Evolutionary conservation across 2,797 vertebrate species (phyloP).

Genomic region (Cheirogaleus major): DNA sequence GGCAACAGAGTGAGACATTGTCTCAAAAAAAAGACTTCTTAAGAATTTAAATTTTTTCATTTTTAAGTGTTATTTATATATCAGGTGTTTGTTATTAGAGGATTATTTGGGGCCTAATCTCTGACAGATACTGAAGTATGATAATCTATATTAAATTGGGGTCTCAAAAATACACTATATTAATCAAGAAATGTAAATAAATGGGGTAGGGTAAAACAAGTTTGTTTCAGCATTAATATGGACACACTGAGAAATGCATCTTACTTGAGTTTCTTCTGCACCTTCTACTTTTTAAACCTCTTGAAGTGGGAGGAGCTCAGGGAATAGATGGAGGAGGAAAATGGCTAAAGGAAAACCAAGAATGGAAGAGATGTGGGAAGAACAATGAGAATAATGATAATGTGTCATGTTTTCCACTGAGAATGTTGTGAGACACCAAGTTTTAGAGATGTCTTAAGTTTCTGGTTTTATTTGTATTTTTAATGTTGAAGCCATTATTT

Average conservation of each 20-base stretch:
- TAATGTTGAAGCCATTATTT: not conserved
- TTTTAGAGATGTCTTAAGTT: constrained; percentile 42
- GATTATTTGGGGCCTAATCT: not conserved
- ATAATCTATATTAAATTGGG: not conserved
- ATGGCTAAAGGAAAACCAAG: not conserved
- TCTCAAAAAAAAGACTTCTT: not conserved
- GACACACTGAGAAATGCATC: not conserved
- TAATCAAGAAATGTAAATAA: constrained; percentile 32
- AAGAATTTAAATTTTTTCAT: not conserved
- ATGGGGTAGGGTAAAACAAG: not conserved
- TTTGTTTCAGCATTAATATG: not conserved
- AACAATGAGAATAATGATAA: not conserved
- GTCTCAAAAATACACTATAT: not conserved
- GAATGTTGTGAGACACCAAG: not conserved
- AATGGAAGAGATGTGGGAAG: not conserved
- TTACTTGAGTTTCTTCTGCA: constrained; percentile 10
- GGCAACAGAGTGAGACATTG: not conserved
- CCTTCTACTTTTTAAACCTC: constrained; percentile 5
- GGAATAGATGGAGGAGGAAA: not conserved
- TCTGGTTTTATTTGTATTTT: constrained; percentile 53
- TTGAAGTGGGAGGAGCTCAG: constrained; percentile 17
- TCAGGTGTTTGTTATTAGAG: not conserved
- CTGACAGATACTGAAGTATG: constrained; percentile 13
- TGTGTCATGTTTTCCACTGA: constrained; percentile 15
- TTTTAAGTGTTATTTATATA: constrained; percentile 31